These are phyloP conservation scores for Cinclus mexicanus DNA, from an alignment of 2,113 vertebrate genomes.

Conservation along the genomic window DNA sequence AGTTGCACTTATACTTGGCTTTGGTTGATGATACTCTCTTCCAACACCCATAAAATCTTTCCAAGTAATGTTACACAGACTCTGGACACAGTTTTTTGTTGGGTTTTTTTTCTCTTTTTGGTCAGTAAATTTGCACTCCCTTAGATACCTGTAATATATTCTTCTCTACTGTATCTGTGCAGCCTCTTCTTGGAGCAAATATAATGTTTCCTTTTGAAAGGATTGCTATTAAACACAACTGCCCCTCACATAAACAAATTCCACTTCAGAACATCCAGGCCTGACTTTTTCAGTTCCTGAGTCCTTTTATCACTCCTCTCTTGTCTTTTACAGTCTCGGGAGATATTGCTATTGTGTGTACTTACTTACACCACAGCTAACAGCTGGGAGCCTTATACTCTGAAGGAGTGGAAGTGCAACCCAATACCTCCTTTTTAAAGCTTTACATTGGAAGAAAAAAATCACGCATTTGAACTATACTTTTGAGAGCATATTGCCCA, in stretches of 20 bases:
- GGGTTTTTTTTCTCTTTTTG: background rate
- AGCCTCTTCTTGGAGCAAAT: background rate
- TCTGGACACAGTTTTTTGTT: background rate
- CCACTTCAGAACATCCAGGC: background rate
- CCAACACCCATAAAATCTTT: background rate
- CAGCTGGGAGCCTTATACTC: background rate
- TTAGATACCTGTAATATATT: background rate
- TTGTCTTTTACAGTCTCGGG: background rate
- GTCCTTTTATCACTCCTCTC: background rate
- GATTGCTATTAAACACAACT: background rate
- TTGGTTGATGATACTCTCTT: background rate
- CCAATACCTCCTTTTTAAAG: background rate
- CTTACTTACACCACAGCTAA: background rate
- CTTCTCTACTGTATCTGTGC: background rate
- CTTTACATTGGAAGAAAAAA: constrained; percentile 6
- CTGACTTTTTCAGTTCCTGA: background rate
- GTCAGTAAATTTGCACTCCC: background rate
- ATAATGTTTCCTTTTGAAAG: background rate
- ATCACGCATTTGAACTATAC: background rate
- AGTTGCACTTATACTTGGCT: background rate
- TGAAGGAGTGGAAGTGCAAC: background rate
- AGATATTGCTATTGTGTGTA: background rate
- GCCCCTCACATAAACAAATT: background rate
- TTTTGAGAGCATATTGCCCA: background rate
- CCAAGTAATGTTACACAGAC: background rate